Conservation (phyloP, 2,797 vertebrate species). For the Epinephelus awoara region DNA sequence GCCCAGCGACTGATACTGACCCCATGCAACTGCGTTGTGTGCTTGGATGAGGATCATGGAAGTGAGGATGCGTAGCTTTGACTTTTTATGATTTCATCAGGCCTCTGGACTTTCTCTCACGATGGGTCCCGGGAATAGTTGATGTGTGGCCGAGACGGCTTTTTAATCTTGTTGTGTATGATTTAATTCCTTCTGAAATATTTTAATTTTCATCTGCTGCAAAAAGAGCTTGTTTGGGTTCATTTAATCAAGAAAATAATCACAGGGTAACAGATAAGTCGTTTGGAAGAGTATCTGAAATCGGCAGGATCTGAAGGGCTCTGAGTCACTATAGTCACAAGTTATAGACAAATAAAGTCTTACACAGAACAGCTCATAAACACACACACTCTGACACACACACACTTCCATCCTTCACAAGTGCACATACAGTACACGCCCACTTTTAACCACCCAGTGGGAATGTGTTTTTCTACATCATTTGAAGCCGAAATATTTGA, state of each 20-base stretch:
- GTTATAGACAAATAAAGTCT: constrained; percentile 77
- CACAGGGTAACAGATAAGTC: constrained; percentile 47
- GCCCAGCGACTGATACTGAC: constrained; percentile 83
- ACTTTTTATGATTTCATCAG: constrained; percentile 68
- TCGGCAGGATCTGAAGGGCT: constrained; percentile 43
- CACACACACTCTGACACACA: constrained; percentile 46
- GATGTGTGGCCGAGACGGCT: constrained; percentile 27
- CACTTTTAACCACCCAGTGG: constrained; percentile 81
- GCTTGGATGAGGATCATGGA: constrained; percentile 82
- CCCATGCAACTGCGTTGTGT: constrained; percentile 83
- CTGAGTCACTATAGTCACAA: constrained; percentile 51
- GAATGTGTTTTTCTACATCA: constrained; percentile 85
- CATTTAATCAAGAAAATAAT: constrained; percentile 72
- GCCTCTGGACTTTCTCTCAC: constrained; percentile 79
- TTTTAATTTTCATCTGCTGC: constrained; percentile 56
- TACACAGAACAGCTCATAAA: constrained; percentile 58
- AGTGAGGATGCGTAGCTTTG: constrained; percentile 75
- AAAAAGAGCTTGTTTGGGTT: constrained; percentile 61
- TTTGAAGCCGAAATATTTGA: constrained; percentile 87
- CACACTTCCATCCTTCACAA: constrained; percentile 51
- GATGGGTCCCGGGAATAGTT: constrained; percentile 52
- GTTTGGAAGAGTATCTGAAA: constrained; percentile 60
- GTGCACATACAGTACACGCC: constrained; percentile 67
- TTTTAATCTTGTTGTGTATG: constrained; percentile 57
- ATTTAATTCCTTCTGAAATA: constrained; percentile 56